Evolutionary conservation across 2,797 vertebrate genomes (phyloP).

Genomic region (Esox masquinongy): DNA sequence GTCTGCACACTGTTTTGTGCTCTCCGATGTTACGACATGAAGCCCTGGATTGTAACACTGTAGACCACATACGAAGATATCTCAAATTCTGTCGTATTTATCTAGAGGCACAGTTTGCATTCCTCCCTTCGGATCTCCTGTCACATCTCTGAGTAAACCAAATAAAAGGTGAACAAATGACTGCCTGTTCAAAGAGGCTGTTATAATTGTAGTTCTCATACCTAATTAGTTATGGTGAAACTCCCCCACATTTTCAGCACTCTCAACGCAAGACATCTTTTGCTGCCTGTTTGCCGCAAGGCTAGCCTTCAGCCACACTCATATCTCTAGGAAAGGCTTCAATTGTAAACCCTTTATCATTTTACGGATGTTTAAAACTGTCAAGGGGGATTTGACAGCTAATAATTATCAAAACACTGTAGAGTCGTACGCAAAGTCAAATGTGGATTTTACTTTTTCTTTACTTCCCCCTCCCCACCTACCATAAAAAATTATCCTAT

Average conservation of each 20-base stretch:
- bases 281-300: background rate
- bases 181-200: background rate
- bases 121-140: conserved; percentile 10
- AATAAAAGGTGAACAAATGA: conserved; percentile 26
- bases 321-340: background rate
- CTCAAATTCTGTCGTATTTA: background rate
- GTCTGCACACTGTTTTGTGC: background rate
- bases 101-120: conserved; percentile 11
- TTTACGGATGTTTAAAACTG: conserved; percentile 18
- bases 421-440: background rate
- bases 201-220: conserved; percentile 27
- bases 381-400: conserved; percentile 8
- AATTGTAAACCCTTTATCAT: conserved; percentile 18
- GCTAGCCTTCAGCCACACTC: conserved; percentile 12
- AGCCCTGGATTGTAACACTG: background rate
- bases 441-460: background rate
- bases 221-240: conserved; percentile 24
- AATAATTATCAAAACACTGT: background rate
- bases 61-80: background rate
- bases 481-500: background rate
- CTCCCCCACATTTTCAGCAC: background rate
- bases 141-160: conserved; percentile 3
- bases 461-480: background rate
- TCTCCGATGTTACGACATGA: background rate
- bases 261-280: background rate